Evolutionary conservation across 2,888 invertebrate genomes (phyloP).

Genomic region (Prosapia bicincta): DNA sequence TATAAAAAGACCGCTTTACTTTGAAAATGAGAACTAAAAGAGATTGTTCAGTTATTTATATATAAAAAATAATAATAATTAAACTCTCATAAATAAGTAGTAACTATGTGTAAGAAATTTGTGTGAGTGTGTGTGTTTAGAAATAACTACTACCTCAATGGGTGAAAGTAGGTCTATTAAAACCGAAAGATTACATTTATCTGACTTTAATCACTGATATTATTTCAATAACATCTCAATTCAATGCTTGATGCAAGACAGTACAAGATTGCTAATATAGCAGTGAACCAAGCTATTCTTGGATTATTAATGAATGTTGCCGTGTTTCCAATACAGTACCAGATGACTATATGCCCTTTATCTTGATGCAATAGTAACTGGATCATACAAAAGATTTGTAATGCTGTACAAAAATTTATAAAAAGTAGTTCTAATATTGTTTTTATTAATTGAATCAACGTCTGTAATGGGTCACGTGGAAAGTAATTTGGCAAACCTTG

Average conservation of each 20-base stretch:
- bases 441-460: not conserved
- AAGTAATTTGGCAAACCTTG: not conserved
- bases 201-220: not conserved
- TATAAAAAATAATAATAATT: no score
- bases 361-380: not conserved
- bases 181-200: not conserved
- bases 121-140: no score
- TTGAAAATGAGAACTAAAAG: no score
- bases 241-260: not conserved
- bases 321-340: not conserved
- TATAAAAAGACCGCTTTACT: no score
- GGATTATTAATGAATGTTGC: not conserved
- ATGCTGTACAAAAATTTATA: not conserved
- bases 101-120: no score
- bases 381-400: not conserved
- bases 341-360: not conserved
- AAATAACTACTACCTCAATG: no score
- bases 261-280: not conserved
- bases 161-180: no score
- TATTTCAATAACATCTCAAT: not conserved
- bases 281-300: not conserved
- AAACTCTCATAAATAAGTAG: no score
- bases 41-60: no score
- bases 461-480: not conserved
- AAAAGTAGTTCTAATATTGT: not conserved